Evolutionary conservation across 2,888 invertebrate species (phyloP), one percentile per base, ranked within the genome.

Genomic region (Scaptomyza cyrtandrae): DNA sequence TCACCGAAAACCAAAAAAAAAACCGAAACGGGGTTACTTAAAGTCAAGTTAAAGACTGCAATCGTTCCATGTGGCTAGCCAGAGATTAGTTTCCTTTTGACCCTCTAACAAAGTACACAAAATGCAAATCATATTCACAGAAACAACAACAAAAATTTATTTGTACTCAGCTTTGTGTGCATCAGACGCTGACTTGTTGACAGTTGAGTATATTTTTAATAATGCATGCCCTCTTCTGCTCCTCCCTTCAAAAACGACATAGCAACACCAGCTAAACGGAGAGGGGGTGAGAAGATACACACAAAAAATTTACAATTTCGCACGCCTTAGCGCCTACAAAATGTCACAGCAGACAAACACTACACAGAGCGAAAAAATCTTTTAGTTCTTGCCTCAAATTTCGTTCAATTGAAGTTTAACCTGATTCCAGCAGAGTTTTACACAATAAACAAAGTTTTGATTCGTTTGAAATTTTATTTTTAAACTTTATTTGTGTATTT

Each of bases 201-300:
- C 88, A 88, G 86, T 78, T 80, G 84, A 88, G 84, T 86, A 67
- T 88, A 86, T 88, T 80, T 86, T 83, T 84, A 83, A 83, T 83
- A 83, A 86, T 83, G 86, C 88, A 88, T 83, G 5, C 37, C 3
- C 16, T 13, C 44, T 19, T 6, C 19, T 6, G 6, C 55, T 56
- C 41, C 61, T 3, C 39, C 39, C 33, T 5, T 29, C 29, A 49
- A 49, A 33, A 10, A 19, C 41, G 16, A 41, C 45, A 56, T 66
- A 62, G 37, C 59, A 70, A 48, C 45, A 78, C 35, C 48, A 60
- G 50, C 39, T 41, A 37, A 10, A 33, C 0, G 27, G 7, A 41
- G 53, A 24, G 9, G 35, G 50, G n/a, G 19, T 19, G 37, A 48
- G 75, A 50, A 4, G 41, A 16, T 16, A 16, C 16, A 41, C 10